These are phyloP conservation scores for Gobiocypris rarus DNA, from an alignment of 2,113 vertebrate species.

Conservation along the genomic window DNA sequence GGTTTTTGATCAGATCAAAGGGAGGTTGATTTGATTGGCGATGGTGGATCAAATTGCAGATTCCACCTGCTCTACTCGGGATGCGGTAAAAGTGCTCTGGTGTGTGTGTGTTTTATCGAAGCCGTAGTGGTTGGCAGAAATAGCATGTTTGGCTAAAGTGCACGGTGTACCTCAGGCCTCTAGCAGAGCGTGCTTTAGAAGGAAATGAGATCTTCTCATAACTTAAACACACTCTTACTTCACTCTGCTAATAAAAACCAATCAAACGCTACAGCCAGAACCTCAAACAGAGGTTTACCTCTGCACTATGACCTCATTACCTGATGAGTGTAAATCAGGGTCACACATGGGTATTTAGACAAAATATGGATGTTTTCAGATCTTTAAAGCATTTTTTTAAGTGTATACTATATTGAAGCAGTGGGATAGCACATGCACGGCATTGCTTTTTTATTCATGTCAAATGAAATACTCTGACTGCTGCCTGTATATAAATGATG, in stretches of 20 bases:
- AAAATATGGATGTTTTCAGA: neutral
- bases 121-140: constrained; percentile 36
- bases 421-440: too few relatives aligned
- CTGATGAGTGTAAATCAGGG: neutral
- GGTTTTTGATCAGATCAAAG: constrained; percentile 2
- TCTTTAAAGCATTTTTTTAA: neutral
- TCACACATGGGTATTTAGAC: neutral
- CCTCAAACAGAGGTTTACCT: neutral
- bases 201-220: constrained; percentile 51
- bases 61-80: constrained; percentile 17
- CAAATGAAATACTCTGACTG: neutral
- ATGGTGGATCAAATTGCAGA: neutral
- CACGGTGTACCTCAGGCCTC: neutral
- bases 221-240: constrained; percentile 39
- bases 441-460: neutral
- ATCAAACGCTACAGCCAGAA: constrained; percentile 24
- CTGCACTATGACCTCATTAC: neutral
- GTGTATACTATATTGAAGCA: too few relatives aligned
- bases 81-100: neutral
- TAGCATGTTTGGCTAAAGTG: constrained; percentile 24
- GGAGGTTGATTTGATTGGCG: neutral
- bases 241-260: constrained; percentile 40
- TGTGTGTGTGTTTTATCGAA: constrained; percentile 20
- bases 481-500: neutral
- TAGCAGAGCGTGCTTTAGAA: constrained; percentile 33